Evolutionary conservation across 2,888 invertebrate species (phyloP), one percentile per base, ranked within the genome.

Genomic region (Scaptomyza polygonia): DNA sequence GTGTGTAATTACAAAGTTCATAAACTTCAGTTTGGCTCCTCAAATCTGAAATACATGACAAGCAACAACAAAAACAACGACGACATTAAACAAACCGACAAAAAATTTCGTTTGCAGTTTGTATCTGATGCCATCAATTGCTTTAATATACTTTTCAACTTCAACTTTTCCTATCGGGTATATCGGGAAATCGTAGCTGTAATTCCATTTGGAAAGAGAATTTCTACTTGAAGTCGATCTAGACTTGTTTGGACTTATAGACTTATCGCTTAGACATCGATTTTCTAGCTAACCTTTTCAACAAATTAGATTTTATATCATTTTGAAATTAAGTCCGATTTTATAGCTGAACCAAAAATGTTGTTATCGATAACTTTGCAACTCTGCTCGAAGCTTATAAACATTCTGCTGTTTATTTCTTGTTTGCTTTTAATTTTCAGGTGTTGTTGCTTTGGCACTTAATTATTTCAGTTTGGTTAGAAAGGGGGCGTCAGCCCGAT

Each of bases 1-100:
- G 88, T 88, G 88, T 88, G 84, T 84, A 84, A 84, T 84, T 84
- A 82, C 84, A 88, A 88, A 84, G 84, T 88, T 84, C 86, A 84
- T 88, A 84, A 84, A 88, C 86, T 84, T 88, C 69, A 73, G 79
- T 66, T 54, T n/a, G n/a, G 63, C 72, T 74, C 79, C 86, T 72
- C 79, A 86, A 82, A 77, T 77, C 86, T 75, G 77, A 67, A 82
- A 77, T 74, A 82, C 80, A 79, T 69, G 84, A 68, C 77, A 56
- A 51, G 21, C 21, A 34, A 74, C 61, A 67, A 45, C 55, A 55
- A 30, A 59, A 58, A 29, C 36, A 47, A 18, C 51, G 66, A 21
- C 53, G 59, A 11, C n/a, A 25, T 36, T 11, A 49, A 49, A 45
- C 36, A 44, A 16, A 47, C 36, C 47, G 4, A n/a, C n/a, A n/a